A percentile compares a stretch with the other conserved stretches of the same genome.
These are phyloP conservation scores for Drosophila prostipennis DNA, from an alignment of 2,888 invertebrate species.

Conservation along the genomic window DNA sequence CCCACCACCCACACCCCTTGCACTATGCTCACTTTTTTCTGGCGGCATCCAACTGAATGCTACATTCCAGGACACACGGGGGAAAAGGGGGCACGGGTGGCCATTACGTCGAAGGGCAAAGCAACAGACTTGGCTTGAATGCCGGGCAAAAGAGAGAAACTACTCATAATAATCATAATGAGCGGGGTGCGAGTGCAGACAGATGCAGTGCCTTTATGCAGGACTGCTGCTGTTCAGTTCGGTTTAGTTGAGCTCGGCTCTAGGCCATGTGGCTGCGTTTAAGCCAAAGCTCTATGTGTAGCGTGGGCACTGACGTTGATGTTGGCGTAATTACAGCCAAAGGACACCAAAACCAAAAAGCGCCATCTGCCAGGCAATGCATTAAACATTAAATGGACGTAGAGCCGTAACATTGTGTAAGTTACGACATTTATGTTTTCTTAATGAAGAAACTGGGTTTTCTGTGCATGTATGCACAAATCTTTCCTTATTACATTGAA, in stretches of 20 bases:
- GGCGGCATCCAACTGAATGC: slow-evolving; percentile 27
- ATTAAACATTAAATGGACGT: slow-evolving; percentile 25
- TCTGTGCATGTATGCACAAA: too few relatives aligned
- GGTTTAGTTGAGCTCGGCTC: slow-evolving; percentile 17
- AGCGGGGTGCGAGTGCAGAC: slow-evolving; percentile 38
- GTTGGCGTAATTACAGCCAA: slow-evolving; percentile 47
- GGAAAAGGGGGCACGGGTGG: slow-evolving; percentile 32
- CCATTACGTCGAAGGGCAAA: slow-evolving; percentile 23
- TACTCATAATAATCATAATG: slow-evolving; percentile 62
- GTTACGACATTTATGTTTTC: background rate
- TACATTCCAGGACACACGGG: background rate
- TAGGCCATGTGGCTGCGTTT: slow-evolving; percentile 19
- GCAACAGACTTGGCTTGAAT: slow-evolving; percentile 59
- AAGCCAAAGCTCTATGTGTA: slow-evolving; percentile 25
- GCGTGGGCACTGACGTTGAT: slow-evolving; percentile 9
- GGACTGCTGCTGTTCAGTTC: slow-evolving; percentile 31
- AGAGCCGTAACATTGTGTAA: background rate
- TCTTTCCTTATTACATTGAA: too few relatives aligned
- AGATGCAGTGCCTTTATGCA: slow-evolving; percentile 44
- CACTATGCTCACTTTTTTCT: background rate
- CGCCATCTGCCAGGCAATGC: slow-evolving; percentile 11
- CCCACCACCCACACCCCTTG: background rate
- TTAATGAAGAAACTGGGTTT: too few relatives aligned
- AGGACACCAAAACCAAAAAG: slow-evolving; percentile 20
- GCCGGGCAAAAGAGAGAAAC: slow-evolving; percentile 49